Base-by-base conservation (phyloP, 2,113 vertebrate genomes). In the Myiozetetes cayanensis region DNA sequence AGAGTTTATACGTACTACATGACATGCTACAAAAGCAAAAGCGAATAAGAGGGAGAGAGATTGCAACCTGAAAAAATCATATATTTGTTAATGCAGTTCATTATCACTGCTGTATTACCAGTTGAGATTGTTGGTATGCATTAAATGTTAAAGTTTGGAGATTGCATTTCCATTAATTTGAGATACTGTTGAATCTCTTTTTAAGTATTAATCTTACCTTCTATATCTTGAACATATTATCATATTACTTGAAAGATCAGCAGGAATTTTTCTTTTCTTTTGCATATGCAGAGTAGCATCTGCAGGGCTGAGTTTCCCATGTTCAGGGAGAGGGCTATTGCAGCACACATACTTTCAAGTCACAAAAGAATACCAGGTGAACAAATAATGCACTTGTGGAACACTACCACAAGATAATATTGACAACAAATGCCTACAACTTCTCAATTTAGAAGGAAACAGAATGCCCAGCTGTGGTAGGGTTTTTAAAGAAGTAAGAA, bases 161-260 rank as follows among this genome's bases (percentile, higher is more conserved):
- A 79, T 87, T 63, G 39, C 39, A 75, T 89, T 96, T 95, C 66
- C 85, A 63, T 82, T 91, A 85, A 74, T 93, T 71, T 88, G 90
- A 89, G n/a, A 78, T 63, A 90, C 8, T 31, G 10, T n/a, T 84
- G 73, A 84, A 93, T 49, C 15, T 74, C 35, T 65, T 86, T 88
- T 76, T 35, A 86, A 93, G 37, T 77, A 49, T 46, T 83, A 81
- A 74, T 87, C 66, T 89, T 68, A 49, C 28, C n/a, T 84, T 89
- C 87, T 72, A 3, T 35, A 72, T 63, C 61, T 87, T 56, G 39
- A 87, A 85, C 30, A 30, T 44, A 73, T 94, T 88, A 85, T 61
- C 61, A 55, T 85, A 56, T 30, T 85, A 47, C 33, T 84, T 86
- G 79, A 81, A 89, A 84, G 43, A 89, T 62, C 33, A 83, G 33